These are phyloP conservation scores for Oligia fasciuncula DNA, from an alignment of 2,888 invertebrate genomes.

Conservation along the genomic window DNA sequence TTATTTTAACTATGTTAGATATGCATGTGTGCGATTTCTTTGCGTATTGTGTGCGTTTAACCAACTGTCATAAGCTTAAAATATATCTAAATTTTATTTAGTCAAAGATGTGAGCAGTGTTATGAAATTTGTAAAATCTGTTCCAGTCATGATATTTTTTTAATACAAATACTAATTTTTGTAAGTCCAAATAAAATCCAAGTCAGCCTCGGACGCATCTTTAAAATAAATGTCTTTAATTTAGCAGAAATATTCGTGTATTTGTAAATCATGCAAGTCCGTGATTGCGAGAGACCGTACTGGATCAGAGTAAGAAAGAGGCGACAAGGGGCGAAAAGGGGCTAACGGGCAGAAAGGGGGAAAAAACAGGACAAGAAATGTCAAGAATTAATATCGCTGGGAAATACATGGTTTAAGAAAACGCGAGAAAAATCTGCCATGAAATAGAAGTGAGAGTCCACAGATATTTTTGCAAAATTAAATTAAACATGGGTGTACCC, in stretches of 20 bases:
- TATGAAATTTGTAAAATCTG: background rate
- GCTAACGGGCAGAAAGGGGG: background rate
- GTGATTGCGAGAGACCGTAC: no score
- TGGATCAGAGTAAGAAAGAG: background rate
- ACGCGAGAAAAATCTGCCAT: background rate
- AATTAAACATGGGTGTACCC: background rate
- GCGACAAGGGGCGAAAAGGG: background rate
- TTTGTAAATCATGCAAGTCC: background rate
- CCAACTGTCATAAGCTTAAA: constrained; percentile 17
- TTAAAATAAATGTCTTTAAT: background rate
- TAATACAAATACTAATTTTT: background rate
- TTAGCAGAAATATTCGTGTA: constrained; percentile 1
- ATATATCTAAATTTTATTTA: constrained; percentile 22
- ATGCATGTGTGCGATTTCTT: constrained; percentile 38
- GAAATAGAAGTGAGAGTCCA: background rate
- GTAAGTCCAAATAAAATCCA: constrained; percentile 5
- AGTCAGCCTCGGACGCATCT: constrained; percentile 40
- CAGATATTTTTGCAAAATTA: constrained; percentile 7
- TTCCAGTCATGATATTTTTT: background rate
- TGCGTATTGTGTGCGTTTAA: constrained; percentile 45
- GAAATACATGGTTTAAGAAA: background rate
- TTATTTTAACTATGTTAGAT: constrained; percentile 44
- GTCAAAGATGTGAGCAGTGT: constrained; percentile 38
- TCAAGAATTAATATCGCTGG: background rate
- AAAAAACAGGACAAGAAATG: background rate